These are phyloP conservation scores for Diadumene lineata DNA, from an alignment of 92 coral and sea anemone species.

Conservation along the genomic window DNA sequence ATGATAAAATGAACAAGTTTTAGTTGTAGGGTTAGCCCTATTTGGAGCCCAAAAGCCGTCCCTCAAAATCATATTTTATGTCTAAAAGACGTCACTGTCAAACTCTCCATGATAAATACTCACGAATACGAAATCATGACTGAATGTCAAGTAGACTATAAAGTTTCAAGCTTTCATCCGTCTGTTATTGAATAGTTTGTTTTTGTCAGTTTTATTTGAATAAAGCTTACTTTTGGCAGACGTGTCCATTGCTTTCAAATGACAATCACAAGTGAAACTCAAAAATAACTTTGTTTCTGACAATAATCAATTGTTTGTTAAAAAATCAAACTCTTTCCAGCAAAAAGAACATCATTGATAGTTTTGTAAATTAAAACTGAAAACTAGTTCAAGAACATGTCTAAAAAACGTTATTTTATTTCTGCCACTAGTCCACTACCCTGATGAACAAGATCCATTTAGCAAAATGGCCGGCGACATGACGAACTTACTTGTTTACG, in stretches of 20 bases:
- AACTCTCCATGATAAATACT: constrained; percentile 63
- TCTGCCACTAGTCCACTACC: too few relatives aligned
- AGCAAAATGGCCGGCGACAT: too few relatives aligned
- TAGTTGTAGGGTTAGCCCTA: constrained; percentile 3
- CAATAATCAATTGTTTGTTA: too few relatives aligned
- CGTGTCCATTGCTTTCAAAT: not conserved
- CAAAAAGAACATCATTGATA: too few relatives aligned
- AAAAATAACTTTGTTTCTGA: too few relatives aligned
- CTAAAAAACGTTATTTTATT: too few relatives aligned
- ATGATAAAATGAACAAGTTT: not conserved
- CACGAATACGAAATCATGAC: constrained; percentile 25
- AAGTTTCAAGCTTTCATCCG: constrained; percentile 24
- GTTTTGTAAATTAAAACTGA: too few relatives aligned
- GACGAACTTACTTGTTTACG: not conserved
- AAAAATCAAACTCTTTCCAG: too few relatives aligned
- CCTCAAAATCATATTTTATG: constrained; percentile 78
- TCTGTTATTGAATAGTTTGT: not conserved
- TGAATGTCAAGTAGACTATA: constrained; percentile 31
- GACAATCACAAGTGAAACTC: too few relatives aligned
- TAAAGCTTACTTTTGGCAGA: constrained; percentile 18
- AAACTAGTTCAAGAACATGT: too few relatives aligned
- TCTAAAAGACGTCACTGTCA: constrained; percentile 67
- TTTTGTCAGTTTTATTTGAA: constrained; percentile 26
- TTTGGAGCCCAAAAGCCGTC: constrained; percentile 9
- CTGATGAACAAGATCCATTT: too few relatives aligned